These are phyloP conservation scores for Capreolus pygargus DNA, from an alignment of 2,113 vertebrate genomes.

Conservation along the genomic window DNA sequence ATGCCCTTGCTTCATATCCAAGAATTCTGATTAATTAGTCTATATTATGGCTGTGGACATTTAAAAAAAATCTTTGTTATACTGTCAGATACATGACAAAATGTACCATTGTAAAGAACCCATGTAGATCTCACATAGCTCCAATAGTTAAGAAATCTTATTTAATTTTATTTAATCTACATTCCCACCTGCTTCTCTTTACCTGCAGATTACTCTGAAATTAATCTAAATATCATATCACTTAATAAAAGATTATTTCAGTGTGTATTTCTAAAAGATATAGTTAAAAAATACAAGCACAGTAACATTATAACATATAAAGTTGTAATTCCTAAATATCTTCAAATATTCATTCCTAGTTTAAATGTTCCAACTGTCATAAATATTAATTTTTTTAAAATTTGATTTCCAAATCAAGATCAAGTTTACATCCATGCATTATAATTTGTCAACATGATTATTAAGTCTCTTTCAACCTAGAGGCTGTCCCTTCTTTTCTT, in stretches of 20 bases:
- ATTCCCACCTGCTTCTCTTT: not conserved
- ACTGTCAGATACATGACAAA: not conserved
- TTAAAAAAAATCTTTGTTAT: not conserved
- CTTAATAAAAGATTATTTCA: constrained; percentile 20
- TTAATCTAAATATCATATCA: constrained; percentile 20
- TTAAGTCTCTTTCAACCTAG: constrained; percentile 12
- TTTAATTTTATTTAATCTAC: not conserved
- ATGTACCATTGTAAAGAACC: not conserved
- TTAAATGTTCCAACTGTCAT: constrained; percentile 7
- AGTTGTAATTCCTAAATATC: not conserved
- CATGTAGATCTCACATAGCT: not conserved
- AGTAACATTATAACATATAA: not conserved
- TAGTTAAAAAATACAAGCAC: not conserved
- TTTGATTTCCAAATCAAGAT: constrained; percentile 30
- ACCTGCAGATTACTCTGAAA: constrained; percentile 4
- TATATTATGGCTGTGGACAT: not conserved
- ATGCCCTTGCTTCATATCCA: not conserved
- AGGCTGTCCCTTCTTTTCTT: not conserved
- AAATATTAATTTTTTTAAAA: not conserved
- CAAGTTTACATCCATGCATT: not conserved
- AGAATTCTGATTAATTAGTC: constrained; percentile 13
- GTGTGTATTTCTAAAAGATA: not conserved
- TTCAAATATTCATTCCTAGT: not conserved
- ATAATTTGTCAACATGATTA: constrained; percentile 4
- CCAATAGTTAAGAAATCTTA: not conserved